Evolutionary conservation across 2,888 invertebrate genomes (phyloP), one percentile per base, ranked within the genome.

Genomic region (Macrosiphum euphorbiae): DNA sequence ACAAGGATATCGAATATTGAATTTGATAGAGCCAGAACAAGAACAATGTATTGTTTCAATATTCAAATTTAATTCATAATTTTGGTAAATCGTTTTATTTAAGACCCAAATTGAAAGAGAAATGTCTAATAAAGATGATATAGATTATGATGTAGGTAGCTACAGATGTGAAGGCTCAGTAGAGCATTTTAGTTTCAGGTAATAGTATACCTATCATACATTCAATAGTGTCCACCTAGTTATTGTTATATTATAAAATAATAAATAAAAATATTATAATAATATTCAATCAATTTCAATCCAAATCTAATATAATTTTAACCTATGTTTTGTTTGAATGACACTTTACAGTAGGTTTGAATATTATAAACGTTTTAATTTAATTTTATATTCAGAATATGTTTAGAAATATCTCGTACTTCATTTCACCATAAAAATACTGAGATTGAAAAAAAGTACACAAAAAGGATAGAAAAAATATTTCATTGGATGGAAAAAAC

Each of bases 81-180:
- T 35, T 35, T 8, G 0, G 35, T 35, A 78, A 8, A 78, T 8
- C 7, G 2, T 20, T 24, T 47, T 47, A 5, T 28, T 86, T 28
- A 47, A 86, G 16, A 26, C 0, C 47, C 86, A 10, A 47, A 41
- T 91, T 41, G 67, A 41, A 67, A 88, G 7, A 26, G 58, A 94
- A 88, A 94, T 94, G 94, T 52, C n/a, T 35, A 92, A 67, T 85
- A 94, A 92, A 50, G 94, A 94, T 44, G 94, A 94, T 58, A 88
- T 92, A 78, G 94, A 94, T 78, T 94, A 92, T 44, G 92, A 92
- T 78, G n/a, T 96, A 8, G 96, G 96, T 88, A 95, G 96, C 90
- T 96, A 97, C 95, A 96, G 96, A 96, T 96, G 96, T 92, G 96
- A 96, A 85, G 96, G 96, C 95, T 95, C 96, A 55, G 96, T 97